Evolutionary conservation across 2,888 invertebrate species (phyloP).

Genomic region (Ischnura elegans): DNA sequence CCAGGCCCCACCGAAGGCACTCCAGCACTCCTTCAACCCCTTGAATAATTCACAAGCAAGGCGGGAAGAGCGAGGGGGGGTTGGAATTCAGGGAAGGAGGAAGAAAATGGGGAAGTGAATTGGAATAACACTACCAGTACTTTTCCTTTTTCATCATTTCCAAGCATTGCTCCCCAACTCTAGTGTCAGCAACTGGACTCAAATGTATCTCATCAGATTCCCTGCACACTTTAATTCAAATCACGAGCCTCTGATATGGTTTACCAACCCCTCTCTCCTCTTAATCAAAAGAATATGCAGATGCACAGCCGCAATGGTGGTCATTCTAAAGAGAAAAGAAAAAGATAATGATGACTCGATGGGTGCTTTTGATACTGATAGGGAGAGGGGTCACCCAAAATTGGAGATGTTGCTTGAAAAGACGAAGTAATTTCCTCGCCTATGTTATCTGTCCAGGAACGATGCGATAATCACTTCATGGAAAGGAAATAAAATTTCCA

Average conservation of each 20-base stretch:
- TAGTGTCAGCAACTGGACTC: not conserved
- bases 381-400: not conserved
- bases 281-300: not conserved
- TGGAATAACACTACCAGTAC: not conserved
- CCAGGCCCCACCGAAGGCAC: not conserved
- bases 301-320: not conserved
- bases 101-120: not conserved
- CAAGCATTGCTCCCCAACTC: not conserved
- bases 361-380: not conserved
- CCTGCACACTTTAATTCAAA: conserved; percentile 41
- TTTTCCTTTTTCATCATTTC: not conserved
- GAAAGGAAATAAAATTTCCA: too few relatives aligned
- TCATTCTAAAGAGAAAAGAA: not conserved
- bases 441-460: too few relatives aligned
- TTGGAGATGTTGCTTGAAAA: not conserved
- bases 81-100: not conserved
- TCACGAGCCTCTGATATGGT: conserved; percentile 48
- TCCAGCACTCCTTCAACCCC: not conserved
- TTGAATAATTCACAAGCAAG: conserved; percentile 40
- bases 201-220: not conserved
- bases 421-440: not conserved
- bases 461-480: too few relatives aligned
- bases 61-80: not conserved
- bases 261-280: not conserved
- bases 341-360: conserved; percentile 30